A percentile compares a stretch with the other conserved stretches of the same genome.
Evolutionary conservation across 2,888 invertebrate species (phyloP).

Genomic region (Octonoba sinensis): DNA sequence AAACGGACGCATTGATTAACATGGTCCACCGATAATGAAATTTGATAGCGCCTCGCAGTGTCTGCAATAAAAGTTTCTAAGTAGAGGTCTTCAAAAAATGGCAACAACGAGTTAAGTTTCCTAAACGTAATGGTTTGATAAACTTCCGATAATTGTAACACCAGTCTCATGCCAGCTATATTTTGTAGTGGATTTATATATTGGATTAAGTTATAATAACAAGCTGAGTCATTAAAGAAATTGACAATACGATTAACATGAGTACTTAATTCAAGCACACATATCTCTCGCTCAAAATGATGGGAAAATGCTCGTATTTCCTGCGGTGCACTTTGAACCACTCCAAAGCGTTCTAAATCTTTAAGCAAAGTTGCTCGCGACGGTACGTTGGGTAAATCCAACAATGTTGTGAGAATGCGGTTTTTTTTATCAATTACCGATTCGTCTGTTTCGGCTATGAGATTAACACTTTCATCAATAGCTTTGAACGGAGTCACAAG

Average conservation of each 20-base stretch:
- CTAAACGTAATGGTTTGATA: slow-evolving; percentile 16
- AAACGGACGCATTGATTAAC: slow-evolving; percentile 23
- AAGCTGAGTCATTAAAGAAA: background rate
- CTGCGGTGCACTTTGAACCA: background rate
- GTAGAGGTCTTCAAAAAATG: background rate
- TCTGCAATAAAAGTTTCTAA: slow-evolving; percentile 24
- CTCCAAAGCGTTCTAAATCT: slow-evolving; percentile 5
- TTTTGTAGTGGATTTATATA: slow-evolving; percentile 12
- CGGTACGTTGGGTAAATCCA: slow-evolving; percentile 14
- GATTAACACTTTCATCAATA: background rate
- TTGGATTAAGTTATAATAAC: background rate
- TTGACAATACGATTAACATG: background rate
- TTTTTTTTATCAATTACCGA: slow-evolving; percentile 18
- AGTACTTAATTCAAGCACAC: slow-evolving; percentile 1
- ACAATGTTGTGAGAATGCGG: slow-evolving; percentile 8
- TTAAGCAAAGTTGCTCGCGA: slow-evolving; percentile 21
- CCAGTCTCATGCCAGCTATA: background rate
- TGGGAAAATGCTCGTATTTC: slow-evolving; percentile 14
- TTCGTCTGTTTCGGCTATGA: slow-evolving; percentile 22
- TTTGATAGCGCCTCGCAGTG: slow-evolving; percentile 23
- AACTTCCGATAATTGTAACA: slow-evolving; percentile 27
- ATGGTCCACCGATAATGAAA: slow-evolving; percentile 34
- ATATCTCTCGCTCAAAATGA: slow-evolving; percentile 13
- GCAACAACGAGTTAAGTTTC: slow-evolving; percentile 8
- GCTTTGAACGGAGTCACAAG: slow-evolving; percentile 14